These are phyloP conservation scores for Meleagris gallopavo DNA, from an alignment of 2,113 vertebrate genomes.

Conservation along the genomic window DNA sequence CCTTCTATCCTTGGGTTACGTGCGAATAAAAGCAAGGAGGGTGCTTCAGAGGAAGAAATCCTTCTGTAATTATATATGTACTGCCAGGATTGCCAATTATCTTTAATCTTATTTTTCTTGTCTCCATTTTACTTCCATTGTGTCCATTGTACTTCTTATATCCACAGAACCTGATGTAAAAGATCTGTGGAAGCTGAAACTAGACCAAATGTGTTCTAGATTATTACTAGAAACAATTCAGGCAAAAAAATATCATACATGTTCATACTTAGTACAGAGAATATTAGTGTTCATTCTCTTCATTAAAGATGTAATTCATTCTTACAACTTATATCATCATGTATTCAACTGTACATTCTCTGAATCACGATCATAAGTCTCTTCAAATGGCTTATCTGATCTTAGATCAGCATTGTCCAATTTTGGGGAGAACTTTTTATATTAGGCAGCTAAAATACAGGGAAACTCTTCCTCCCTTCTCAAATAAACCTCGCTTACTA, in stretches of 20 bases:
- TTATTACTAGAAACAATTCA: not conserved
- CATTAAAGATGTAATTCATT: not conserved
- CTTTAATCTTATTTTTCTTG: not conserved
- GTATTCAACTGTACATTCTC: not conserved
- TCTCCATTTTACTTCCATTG: not conserved
- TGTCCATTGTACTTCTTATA: not conserved
- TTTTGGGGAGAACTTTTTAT: not conserved
- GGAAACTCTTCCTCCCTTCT: not conserved
- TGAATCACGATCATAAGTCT: not conserved
- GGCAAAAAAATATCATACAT: not conserved
- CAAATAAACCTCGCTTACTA: not conserved
- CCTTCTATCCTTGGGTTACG: rapidly evolving
- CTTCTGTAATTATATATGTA: rapidly evolving
- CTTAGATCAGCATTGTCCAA: not conserved
- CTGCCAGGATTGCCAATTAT: not conserved
- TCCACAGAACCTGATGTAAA: not conserved
- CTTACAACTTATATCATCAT: not conserved
- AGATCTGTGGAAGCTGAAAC: not conserved
- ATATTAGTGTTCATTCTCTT: not conserved
- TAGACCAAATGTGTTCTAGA: not conserved
- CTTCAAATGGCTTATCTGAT: not conserved
- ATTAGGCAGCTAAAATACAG: not conserved
- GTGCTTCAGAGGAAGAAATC: not conserved
- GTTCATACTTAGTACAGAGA: not conserved
- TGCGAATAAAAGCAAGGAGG: not conserved